phyloP scores from a whole-genome alignment of 2,888 invertebrate species.

The Drosophila merina region DNA sequence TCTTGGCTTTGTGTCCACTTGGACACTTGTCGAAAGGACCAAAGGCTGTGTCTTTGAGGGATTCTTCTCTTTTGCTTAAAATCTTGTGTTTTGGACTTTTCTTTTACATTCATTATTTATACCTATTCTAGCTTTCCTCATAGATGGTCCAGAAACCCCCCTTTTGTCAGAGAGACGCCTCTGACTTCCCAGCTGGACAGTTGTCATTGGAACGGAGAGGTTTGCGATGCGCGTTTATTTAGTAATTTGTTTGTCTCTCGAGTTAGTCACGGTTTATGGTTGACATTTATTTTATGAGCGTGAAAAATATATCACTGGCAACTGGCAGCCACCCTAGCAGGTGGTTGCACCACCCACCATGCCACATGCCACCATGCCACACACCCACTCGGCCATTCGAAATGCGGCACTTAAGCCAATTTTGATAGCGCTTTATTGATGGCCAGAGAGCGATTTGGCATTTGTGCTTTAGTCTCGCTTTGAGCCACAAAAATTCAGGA shows the following conservation, averaged over 20 bases:
- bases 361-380: constrained; percentile 2
- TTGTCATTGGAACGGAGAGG: constrained; percentile 27
- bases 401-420: constrained; percentile 59
- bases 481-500: constrained; percentile 36
- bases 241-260: constrained; percentile 72
- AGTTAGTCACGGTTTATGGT: constrained; percentile 75
- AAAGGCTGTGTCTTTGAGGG: background rate
- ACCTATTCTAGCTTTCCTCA: no score
- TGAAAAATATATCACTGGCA: constrained; percentile 67
- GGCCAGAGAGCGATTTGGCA: constrained; percentile 37
- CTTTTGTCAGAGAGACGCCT: background rate
- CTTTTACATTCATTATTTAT: background rate
- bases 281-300: constrained; percentile 78
- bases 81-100: background rate
- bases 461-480: constrained; percentile 61
- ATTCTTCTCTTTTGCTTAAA: background rate
- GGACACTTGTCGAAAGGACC: constrained; percentile 14
- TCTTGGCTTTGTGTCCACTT: constrained; percentile 1
- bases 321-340: constrained; percentile 2
- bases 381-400: constrained; percentile 15
- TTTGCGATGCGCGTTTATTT: constrained; percentile 65
- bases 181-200: constrained; percentile 17
- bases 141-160: background rate
- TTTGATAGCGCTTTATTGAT: constrained; percentile 71
- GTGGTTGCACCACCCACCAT: constrained; percentile 18